phyloP scores from a whole-genome alignment of 2,888 invertebrate genomes.

The Agrypnus murinus region DNA sequence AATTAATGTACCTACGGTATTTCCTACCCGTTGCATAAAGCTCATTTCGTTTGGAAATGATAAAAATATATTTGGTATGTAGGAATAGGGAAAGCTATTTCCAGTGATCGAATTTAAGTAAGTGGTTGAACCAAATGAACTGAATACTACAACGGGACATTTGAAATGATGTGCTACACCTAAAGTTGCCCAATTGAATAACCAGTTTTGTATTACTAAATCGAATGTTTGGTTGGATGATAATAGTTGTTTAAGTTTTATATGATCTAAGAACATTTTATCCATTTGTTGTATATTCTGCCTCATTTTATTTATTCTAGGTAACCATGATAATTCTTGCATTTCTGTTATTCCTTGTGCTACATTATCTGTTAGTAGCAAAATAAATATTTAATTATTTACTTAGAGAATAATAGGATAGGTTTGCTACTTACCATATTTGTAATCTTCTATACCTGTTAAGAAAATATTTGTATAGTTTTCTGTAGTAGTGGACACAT shows the following conservation, averaged over 20 bases:
- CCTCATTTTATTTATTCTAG: too few species aligned
- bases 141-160: constrained; percentile 63
- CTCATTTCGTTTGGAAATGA: constrained; percentile 59
- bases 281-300: too few species aligned
- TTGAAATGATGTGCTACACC: constrained; percentile 64
- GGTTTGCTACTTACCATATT: constrained; percentile 25
- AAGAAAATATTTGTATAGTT: constrained; percentile 58
- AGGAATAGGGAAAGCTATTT: constrained; percentile 64
- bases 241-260: constrained; percentile 45
- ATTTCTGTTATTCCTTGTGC: too few species aligned
- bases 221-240: constrained; percentile 57
- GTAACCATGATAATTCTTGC: too few species aligned
- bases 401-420: not conserved
- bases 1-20: constrained; percentile 50
- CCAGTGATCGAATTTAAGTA: constrained; percentile 59
- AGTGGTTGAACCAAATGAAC: constrained; percentile 58
- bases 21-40: constrained; percentile 61
- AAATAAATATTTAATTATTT: not conserved
- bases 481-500: constrained; percentile 50
- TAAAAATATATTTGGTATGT: constrained; percentile 53
- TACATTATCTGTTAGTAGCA: too few species aligned
- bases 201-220: constrained; percentile 61
- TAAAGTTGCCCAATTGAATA: constrained; percentile 61
- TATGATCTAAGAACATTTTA: too few species aligned
- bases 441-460: constrained; percentile 13